These are phyloP conservation scores for Aplochiton taeniatus DNA, from an alignment of 2,797 vertebrate species.

Conservation along the genomic window DNA sequence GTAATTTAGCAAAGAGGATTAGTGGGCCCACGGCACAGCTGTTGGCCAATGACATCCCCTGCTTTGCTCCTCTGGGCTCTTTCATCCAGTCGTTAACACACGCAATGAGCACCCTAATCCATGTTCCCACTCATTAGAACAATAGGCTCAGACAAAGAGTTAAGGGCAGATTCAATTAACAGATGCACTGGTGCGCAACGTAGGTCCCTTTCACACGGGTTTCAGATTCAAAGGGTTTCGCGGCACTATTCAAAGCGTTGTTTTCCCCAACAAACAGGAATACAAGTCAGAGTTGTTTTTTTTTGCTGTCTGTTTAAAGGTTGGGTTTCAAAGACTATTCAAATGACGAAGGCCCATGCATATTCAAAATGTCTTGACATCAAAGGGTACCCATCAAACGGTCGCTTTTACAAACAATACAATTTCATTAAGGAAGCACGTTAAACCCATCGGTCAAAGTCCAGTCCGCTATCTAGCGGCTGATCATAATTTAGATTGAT, in stretches of 20 bases:
- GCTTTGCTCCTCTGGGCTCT: slow-evolving; percentile 63
- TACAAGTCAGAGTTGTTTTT: neutral
- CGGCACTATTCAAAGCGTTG: slow-evolving; percentile 16
- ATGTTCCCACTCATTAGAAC: slow-evolving; percentile 74
- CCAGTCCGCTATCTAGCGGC: neutral
- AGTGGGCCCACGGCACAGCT: slow-evolving; percentile 76
- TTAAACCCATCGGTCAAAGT: too few relatives aligned
- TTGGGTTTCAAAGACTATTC: too few relatives aligned
- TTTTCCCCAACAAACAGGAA: slow-evolving; percentile 18
- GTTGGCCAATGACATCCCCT: slow-evolving; percentile 72
- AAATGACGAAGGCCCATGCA: too few relatives aligned
- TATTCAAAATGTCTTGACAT: too few relatives aligned
- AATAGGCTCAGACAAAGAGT: slow-evolving; percentile 64
- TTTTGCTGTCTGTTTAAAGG: neutral
- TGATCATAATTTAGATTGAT: slow-evolving; percentile 13
- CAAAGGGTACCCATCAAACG: too few relatives aligned
- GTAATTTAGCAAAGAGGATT: slow-evolving; percentile 80
- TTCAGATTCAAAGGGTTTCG: slow-evolving; percentile 25
- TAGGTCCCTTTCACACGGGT: slow-evolving; percentile 56
- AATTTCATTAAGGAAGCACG: too few relatives aligned
- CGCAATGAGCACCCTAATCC: slow-evolving; percentile 74
- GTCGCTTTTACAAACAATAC: too few relatives aligned
- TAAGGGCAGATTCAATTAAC: slow-evolving; percentile 67
- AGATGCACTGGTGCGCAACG: slow-evolving; percentile 58
- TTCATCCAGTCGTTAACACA: slow-evolving; percentile 77